phyloP scores from a whole-genome alignment of 2,888 invertebrate genomes.

The Stenotaenia linearis region DNA sequence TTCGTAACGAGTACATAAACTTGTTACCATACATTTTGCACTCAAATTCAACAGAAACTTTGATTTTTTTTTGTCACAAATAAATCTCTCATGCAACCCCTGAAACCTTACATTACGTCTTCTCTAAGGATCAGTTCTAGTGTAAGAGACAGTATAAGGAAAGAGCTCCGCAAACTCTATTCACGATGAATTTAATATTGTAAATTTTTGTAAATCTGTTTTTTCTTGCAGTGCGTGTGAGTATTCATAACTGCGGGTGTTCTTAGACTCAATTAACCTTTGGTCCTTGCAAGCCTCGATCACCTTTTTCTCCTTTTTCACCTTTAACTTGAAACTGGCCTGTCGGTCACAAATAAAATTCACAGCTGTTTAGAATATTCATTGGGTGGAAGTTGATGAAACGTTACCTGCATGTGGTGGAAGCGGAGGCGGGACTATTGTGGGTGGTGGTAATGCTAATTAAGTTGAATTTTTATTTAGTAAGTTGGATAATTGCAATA shows the following conservation, averaged over 20 bases:
- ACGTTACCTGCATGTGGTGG: neutral
- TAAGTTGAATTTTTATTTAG: neutral
- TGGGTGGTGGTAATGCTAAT: neutral
- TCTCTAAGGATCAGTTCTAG: too few species aligned
- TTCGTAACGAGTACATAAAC: too few species aligned
- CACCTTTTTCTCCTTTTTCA: neutral
- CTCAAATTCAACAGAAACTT: too few species aligned
- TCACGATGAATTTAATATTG: too few species aligned
- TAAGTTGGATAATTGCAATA: neutral
- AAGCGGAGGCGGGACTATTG: neutral
- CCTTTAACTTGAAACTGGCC: neutral
- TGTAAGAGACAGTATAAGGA: too few species aligned
- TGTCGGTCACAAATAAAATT: neutral
- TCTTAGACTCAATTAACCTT: neutral
- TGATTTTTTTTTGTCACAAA: too few species aligned
- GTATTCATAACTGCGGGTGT: neutral
- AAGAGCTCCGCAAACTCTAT: too few species aligned
- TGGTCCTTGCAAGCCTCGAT: neutral
- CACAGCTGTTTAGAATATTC: neutral
- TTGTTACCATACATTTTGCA: too few species aligned
- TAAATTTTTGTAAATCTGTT: too few species aligned
- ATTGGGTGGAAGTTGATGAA: neutral
- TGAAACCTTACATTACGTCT: too few species aligned
- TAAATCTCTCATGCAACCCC: too few species aligned
- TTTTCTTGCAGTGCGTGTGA: too few species aligned